Evolutionary conservation across 2,888 invertebrate genomes (phyloP), one percentile per base, ranked within the genome.

Genomic region (Platycheirus rosarum): DNA sequence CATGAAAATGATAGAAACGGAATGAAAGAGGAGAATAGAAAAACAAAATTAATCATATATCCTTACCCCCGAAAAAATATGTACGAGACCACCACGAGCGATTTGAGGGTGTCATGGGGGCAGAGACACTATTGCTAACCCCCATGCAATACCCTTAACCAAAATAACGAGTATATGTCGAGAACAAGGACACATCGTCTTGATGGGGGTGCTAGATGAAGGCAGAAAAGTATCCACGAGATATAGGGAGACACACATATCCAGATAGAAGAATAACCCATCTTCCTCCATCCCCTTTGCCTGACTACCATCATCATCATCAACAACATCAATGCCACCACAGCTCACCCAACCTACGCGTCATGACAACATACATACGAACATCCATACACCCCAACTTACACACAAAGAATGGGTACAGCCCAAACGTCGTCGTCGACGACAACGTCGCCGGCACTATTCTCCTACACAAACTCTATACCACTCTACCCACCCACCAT

Each of bases 101-200:
- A 63, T 76, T 71, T 48, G 44, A 42, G 65, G 80, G 62, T 82
- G 71, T 82, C 71, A 55, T 71, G 55, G 44, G 23, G 49, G n/a
- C 32, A 53, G 57, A 18, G 16, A 20, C 40, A 63, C 48, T 63
- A 55, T 16, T 32, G 13, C 35, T 40, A 29, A 8, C 23, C 32
- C 60, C 49, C 11, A 44, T 29, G 6, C 44, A 23, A 53, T 37
- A 48, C 20, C 55, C 48, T 35, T 48, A 37, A 53, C 51, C 66
- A 66, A 29, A 80, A 77, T 77, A 82, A 77, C 71, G 82, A 73
- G 48, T 82, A 63, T 66, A 82, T 82, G 77, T 69, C 71, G 82
- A 77, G 82, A 73, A 82, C 82, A 82, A 82, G 82, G 82, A 82
- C 82, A 76, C 70, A 77, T 68, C 71, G 66, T 55, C 63, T 14